Evolutionary conservation across 92 coral and sea anemone genomes (phyloP).

Genomic region (Epizoanthus fatuus): DNA sequence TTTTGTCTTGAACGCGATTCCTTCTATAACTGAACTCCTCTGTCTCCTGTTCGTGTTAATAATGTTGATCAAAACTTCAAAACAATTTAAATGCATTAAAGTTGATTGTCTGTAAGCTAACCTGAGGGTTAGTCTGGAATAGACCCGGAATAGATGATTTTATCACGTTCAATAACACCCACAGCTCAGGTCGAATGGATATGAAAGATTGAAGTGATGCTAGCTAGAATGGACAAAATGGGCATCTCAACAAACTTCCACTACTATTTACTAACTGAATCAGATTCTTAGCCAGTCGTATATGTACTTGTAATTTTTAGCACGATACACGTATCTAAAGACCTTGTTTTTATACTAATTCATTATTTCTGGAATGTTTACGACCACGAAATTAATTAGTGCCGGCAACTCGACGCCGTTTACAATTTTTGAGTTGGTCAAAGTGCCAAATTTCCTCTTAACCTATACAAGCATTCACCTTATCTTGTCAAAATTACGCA

Average conservation of each 20-base stretch:
- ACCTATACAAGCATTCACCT: conserved; percentile 13
- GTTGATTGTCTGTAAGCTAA: conserved; percentile 20
- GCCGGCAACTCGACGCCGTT: not conserved
- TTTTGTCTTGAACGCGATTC: not conserved
- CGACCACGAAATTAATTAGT: conserved; percentile 34
- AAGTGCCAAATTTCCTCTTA: conserved; percentile 36
- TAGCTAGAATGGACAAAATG: too few relatives aligned
- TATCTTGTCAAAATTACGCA: conserved; percentile 26
- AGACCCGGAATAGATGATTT: not conserved
- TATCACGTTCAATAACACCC: too few relatives aligned
- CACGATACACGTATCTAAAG: conserved; percentile 16
- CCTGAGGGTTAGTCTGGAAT: conserved; percentile 26
- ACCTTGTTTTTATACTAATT: not conserved
- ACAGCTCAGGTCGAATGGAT: too few relatives aligned
- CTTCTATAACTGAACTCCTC: conserved; percentile 2
- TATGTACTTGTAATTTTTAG: conserved; percentile 3
- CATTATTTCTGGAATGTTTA: not conserved
- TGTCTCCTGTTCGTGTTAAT: conserved; percentile 1
- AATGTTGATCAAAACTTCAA: conserved; percentile 7
- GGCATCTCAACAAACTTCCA: too few relatives aligned
- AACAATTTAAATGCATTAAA: conserved; percentile 36
- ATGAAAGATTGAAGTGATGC: too few relatives aligned
- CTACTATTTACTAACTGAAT: not conserved
- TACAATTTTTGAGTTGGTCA: not conserved
- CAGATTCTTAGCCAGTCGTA: not conserved